phyloP scores from a whole-genome alignment of 2,797 vertebrate genomes.

The Natrix natrix region DNA sequence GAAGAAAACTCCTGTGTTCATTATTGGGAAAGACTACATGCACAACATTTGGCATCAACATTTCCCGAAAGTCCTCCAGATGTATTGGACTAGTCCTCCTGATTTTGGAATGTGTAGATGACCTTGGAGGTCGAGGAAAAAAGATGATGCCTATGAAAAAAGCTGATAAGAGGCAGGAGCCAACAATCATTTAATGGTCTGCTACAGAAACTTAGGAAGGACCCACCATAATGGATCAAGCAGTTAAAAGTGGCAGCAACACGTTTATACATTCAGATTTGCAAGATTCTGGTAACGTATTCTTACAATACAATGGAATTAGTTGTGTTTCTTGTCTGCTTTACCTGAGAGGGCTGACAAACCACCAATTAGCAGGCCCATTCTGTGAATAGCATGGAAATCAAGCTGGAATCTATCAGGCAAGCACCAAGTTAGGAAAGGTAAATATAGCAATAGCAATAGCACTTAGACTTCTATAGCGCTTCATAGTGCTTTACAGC shows the following conservation, averaged over 20 bases:
- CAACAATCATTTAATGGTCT: background rate
- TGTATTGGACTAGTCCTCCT: background rate
- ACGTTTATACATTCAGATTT: background rate
- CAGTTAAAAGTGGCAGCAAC: background rate
- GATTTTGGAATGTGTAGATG: background rate
- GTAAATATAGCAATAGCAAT: background rate
- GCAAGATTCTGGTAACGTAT: background rate
- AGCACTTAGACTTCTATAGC: background rate
- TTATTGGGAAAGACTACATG: accelerated
- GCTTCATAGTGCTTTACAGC: background rate
- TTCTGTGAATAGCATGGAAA: background rate
- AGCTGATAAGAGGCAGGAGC: background rate
- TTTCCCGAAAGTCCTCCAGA: background rate
- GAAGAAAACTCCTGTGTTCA: background rate
- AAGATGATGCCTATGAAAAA: background rate
- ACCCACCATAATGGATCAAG: background rate
- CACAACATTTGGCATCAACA: accelerated
- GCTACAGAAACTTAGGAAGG: background rate
- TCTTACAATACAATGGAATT: background rate
- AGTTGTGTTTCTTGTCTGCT: background rate
- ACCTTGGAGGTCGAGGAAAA: background rate
- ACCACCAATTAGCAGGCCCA: background rate
- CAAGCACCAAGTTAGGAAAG: background rate
- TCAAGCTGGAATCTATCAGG: background rate
- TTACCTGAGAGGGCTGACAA: background rate